Conservation (phyloP, 2,113 vertebrate genomes). For the Engystomops pustulosus region DNA sequence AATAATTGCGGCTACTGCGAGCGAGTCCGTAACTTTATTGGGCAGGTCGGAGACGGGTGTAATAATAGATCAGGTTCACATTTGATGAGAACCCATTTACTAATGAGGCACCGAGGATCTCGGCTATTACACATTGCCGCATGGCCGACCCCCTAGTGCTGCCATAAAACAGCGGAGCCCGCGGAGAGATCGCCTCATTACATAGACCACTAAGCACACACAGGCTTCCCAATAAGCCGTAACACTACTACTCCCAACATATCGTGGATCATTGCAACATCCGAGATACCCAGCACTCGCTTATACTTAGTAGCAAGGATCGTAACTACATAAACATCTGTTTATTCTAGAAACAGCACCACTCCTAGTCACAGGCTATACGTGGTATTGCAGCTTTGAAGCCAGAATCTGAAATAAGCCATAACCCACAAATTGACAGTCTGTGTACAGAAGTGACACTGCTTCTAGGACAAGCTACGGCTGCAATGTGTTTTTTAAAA, state of each 20-base stretch:
- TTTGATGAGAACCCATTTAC: conserved; percentile 14
- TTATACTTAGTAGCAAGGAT: too few relatives aligned
- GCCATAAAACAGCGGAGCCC: neutral
- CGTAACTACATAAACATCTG: too few relatives aligned
- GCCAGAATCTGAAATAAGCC: too few relatives aligned
- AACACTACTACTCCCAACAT: neutral
- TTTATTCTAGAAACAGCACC: neutral
- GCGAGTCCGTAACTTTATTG: conserved; percentile 30
- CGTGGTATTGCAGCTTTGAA: neutral
- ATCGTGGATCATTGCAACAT: neutral
- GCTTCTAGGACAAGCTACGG: neutral
- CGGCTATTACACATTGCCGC: neutral
- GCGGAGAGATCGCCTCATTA: conserved; percentile 17
- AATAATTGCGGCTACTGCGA: conserved; percentile 13
- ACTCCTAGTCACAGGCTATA: neutral
- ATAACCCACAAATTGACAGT: too few relatives aligned
- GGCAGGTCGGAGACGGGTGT: conserved; percentile 15
- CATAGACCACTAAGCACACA: neutral
- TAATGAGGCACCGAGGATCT: conserved; percentile 43
- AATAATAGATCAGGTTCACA: conserved; percentile 30
- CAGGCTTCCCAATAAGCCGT: conserved; percentile 2
- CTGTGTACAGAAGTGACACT: neutral
- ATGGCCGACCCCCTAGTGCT: neutral
- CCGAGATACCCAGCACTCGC: neutral
- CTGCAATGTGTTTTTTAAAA: too few relatives aligned